Evolutionary conservation across 2,888 invertebrate species (phyloP).

Genomic region (Harmothoe impar): DNA sequence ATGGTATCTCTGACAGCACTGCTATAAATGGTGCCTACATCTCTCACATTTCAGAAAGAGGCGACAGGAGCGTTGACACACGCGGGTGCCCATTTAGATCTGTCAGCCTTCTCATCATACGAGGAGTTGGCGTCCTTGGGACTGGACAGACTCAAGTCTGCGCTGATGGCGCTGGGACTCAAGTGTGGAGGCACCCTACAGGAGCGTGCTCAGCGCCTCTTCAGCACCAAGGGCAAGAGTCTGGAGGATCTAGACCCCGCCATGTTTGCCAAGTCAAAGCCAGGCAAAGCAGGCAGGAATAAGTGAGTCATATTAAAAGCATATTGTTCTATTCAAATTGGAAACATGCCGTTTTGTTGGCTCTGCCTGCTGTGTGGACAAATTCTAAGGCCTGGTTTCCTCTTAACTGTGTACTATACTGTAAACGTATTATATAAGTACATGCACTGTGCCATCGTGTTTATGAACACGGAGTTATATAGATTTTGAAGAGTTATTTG

Average conservation of each 20-base stretch:
- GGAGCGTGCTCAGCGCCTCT: slow-evolving; percentile 97
- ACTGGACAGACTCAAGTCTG: slow-evolving; percentile 97
- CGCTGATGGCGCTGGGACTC: slow-evolving; percentile 96
- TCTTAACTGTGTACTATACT: too few relatives aligned
- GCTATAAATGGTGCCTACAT: too few relatives aligned
- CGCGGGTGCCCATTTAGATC: slow-evolving; percentile 97
- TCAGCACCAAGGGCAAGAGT: slow-evolving; percentile 92
- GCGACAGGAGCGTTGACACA: slow-evolving; percentile 92
- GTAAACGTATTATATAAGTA: too few relatives aligned
- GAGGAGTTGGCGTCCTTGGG: slow-evolving; percentile 97
- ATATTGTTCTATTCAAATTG: neutral
- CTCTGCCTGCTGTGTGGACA: neutral
- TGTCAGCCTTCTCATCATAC: slow-evolving; percentile 96
- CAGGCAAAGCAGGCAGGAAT: slow-evolving; percentile 86
- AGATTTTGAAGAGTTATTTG: too few relatives aligned
- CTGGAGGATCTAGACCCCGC: slow-evolving; percentile 95
- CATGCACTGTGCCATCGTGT: too few relatives aligned
- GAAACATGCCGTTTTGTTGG: neutral
- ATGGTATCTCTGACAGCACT: too few relatives aligned
- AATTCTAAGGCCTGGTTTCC: too few relatives aligned
- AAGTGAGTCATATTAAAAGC: slow-evolving; percentile 75
- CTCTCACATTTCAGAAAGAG: slow-evolving; percentile 86
- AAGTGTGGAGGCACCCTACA: slow-evolving; percentile 99
- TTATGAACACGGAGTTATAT: too few relatives aligned
- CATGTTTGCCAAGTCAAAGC: slow-evolving; percentile 94